Base-by-base conservation (phyloP, 2,797 vertebrate genomes). In the Sebastes cheni region DNA sequence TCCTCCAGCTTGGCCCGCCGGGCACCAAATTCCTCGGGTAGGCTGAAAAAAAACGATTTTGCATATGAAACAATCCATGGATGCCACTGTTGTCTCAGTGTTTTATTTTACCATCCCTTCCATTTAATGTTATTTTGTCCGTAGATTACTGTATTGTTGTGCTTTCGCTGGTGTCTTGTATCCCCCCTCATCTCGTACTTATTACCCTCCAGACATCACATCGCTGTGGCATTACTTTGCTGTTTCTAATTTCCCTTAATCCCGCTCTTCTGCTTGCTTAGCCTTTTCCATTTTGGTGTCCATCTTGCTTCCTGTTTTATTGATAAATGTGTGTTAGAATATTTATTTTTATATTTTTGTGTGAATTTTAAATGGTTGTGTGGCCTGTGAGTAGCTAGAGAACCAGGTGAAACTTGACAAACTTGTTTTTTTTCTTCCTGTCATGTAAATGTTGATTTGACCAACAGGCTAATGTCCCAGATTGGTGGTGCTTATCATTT, bases 11-110 rank as follows among this genome's bases (percentile, higher is more conserved):
- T 89, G 98, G 99, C 95, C 99, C 98, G 88, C 98, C 98, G 92
- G 99, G 99, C 94, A 99, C 98, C 95, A 99, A 97, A 97, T 99
- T 99, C 95, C 97, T 99, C 93, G 99, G 99, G 99, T 99, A 99
- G 97, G 99, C 34, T 82, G 78, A 27, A 79, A 77, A 58, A 56
- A 82, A 27, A 12, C 3, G 1, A 27, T 87, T 95, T 96, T 96
- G 81, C 91, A 94, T 92, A 95, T 90, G 89, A 98, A 97, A 94
- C 96, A 95, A 96, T 97, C 95, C 95, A 96, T 98, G 97, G 97
- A 97, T 98, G 97, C 96, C 93, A 92, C 50, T 52, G 8, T 10
- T 18, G 88, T 85, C 69, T 82, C 71, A 84, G 50, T 85, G 65
- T 83, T 70, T 86, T 56, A 61, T 65, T 58, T 83, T 60, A 13